A percentile compares a stretch with the other conserved stretches of the same genome.
phyloP scores from a whole-genome alignment of 2,797 vertebrate species.

The Myotis myotis region DNA sequence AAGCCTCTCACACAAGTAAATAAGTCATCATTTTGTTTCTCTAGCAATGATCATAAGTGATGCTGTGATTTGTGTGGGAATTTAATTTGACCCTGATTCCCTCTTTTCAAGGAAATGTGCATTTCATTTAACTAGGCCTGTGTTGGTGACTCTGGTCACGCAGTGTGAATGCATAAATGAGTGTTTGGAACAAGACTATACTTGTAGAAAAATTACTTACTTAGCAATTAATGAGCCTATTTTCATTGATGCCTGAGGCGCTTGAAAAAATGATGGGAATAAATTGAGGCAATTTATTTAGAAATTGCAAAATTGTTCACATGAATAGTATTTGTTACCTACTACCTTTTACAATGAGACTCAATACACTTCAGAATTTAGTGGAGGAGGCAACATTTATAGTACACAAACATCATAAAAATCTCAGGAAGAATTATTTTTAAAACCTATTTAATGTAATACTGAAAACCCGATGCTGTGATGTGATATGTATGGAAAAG shows the following conservation, averaged over 20 bases:
- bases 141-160: conserved; percentile 37
- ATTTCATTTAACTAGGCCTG: conserved; percentile 3
- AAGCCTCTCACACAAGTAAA: not conserved
- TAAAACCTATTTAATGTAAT: not conserved
- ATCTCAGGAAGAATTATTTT: not conserved
- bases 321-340: conserved; percentile 44
- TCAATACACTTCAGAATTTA: not conserved
- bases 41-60: not conserved
- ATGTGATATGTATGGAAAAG: not conserved
- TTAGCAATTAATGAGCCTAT: conserved; percentile 62
- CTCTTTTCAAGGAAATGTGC: conserved; percentile 31
- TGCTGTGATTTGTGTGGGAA: not conserved
- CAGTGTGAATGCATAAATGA: conserved; percentile 40
- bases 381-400: not conserved
- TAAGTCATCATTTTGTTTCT: not conserved
- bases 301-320: conserved; percentile 62
- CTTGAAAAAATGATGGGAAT: conserved; percentile 43
- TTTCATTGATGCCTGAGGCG: conserved; percentile 56
- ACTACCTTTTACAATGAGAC: not conserved
- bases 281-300: conserved; percentile 71
- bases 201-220: conserved; percentile 64
- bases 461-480: not conserved
- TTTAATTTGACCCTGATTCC: conserved; percentile 38
- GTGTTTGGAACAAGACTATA: conserved; percentile 41
- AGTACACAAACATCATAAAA: not conserved